Percentiles rank a stretch among this genome's conserved stretches.
phyloP scores from a whole-genome alignment of 2,888 invertebrate genomes.

The Leptinotarsa rubiginosa region DNA sequence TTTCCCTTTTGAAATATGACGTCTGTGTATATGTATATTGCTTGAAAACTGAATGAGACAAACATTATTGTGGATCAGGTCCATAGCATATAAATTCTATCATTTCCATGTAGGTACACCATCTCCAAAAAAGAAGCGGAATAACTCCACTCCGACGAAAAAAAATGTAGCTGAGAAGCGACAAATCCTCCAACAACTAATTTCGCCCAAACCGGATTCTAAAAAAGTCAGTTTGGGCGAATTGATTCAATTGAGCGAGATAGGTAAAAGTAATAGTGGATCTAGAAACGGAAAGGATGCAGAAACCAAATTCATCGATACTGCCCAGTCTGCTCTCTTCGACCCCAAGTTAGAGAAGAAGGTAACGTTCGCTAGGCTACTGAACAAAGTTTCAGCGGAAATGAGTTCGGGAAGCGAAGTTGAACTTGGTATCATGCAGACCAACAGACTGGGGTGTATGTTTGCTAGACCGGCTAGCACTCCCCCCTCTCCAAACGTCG shows the following conservation, averaged over 20 bases:
- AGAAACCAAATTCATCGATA: slow-evolving; percentile 72
- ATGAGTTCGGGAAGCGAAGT: slow-evolving; percentile 82
- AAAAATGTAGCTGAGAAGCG: slow-evolving; percentile 81
- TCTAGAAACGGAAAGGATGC: slow-evolving; percentile 65
- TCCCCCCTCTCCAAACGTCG: slow-evolving; percentile 77
- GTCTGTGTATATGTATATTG: slow-evolving; percentile 31
- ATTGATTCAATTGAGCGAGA: slow-evolving; percentile 79
- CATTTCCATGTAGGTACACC: slow-evolving; percentile 73
- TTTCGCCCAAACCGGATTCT: slow-evolving; percentile 75
- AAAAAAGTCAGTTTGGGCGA: slow-evolving; percentile 79
- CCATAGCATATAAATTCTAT: background rate
- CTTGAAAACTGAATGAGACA: slow-evolving; percentile 15
- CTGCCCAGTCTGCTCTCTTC: slow-evolving; percentile 71
- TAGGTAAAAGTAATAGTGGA: slow-evolving; percentile 60
- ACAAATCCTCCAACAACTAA: slow-evolving; percentile 81
- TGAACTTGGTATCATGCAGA: slow-evolving; percentile 68
- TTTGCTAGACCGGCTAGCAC: slow-evolving; percentile 67
- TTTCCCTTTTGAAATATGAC: background rate
- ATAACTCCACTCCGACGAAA: slow-evolving; percentile 83
- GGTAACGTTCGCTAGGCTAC: slow-evolving; percentile 80
- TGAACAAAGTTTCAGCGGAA: slow-evolving; percentile 79
- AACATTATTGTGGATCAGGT: too few species aligned
- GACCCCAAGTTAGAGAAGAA: slow-evolving; percentile 82
- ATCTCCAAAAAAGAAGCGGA: slow-evolving; percentile 82
- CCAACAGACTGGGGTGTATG: slow-evolving; percentile 61